Evolutionary conservation across 1,140 invertebrate genomes (phyloP).

Genomic region (Archivesica marissinica): DNA sequence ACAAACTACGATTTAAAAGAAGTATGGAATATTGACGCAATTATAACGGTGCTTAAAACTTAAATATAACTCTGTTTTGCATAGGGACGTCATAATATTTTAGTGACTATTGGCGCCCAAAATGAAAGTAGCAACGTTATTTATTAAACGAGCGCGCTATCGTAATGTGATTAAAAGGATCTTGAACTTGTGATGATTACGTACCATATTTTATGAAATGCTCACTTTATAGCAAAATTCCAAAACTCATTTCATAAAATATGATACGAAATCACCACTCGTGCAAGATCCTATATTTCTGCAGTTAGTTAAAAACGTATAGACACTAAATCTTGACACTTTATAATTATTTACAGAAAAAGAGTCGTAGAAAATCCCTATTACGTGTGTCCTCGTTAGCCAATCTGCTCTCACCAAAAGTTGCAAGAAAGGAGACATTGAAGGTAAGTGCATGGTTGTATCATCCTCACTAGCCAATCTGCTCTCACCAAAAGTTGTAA

Average conservation of each 20-base stretch:
- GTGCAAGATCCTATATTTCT: too few relatives aligned
- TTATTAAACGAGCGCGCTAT: too few relatives aligned
- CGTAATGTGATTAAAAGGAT: too few relatives aligned
- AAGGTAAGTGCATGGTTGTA: conserved; percentile 73
- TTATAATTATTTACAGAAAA: conserved; percentile 68
- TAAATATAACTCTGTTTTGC: too few relatives aligned
- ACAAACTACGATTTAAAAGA: too few relatives aligned
- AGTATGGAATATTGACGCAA: too few relatives aligned
- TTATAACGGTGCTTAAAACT: too few relatives aligned
- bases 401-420: conserved; percentile 73
- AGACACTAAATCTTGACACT: neutral
- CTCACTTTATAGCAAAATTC: neutral
- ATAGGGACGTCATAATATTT: too few relatives aligned
- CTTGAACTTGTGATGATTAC: neutral
- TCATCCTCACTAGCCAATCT: conserved; percentile 73
- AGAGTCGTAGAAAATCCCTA: conserved; percentile 66
- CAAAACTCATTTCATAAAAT: neutral
- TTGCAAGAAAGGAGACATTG: conserved; percentile 53
- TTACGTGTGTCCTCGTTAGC: conserved; percentile 69
- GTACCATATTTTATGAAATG: neutral
- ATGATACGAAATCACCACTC: too few relatives aligned
- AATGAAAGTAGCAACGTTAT: too few relatives aligned
- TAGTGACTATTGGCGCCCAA: too few relatives aligned
- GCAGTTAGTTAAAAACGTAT: neutral
- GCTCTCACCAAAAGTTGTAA: conserved; percentile 68